Evolutionary conservation across 2,888 invertebrate genomes (phyloP), one percentile per base, ranked within the genome.

Genomic region (Branchipolynoe longqiensis): DNA sequence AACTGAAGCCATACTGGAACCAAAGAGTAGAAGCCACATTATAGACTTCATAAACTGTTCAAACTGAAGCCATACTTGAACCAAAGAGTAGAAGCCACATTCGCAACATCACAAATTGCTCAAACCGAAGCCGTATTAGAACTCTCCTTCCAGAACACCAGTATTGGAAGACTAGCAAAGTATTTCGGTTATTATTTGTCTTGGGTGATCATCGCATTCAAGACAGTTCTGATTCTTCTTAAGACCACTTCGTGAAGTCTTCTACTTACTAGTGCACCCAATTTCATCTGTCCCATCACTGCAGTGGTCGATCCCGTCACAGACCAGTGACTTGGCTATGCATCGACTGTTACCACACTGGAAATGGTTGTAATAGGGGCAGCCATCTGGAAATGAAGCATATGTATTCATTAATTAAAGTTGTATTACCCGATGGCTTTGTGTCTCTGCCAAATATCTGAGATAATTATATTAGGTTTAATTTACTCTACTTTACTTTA

Each of bases 291-390:
- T 74, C 0, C 54, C 74, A 31, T 84, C 84, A 6, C 84, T 62
- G 40, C 84, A 84, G 59, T 84, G 84, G 58, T 84, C 84, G 4
- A 84, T 58, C 12, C 78, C 74, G 33, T 84, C 84, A 78, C 84
- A 84, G 28, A 38, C 18, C 12, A 84, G 58, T 25, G 54, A 41
- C 41, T 84, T 54, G 36, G 74, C 56, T 1, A 84, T 84, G 28
- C 84, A 84, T 1, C 84, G 31, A 28, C 41, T 36, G 59, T 84
- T 84, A 28, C 36, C 78, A 58, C 84, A 84, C 22, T 78, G 22
- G 38, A 74, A 84, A 25, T 84, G 84, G 78, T 78, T 58, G 38
- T 84, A 74, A 40, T 84, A 78, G 25, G 41, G 14, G n/a, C 74
- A 78, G 36, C 78, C 84, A 48, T 41, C 84, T 84, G 73, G 28